Conservation (phyloP, 2,888 invertebrate genomes). For the Scaptodrosophila latifasciaeformis region DNA sequence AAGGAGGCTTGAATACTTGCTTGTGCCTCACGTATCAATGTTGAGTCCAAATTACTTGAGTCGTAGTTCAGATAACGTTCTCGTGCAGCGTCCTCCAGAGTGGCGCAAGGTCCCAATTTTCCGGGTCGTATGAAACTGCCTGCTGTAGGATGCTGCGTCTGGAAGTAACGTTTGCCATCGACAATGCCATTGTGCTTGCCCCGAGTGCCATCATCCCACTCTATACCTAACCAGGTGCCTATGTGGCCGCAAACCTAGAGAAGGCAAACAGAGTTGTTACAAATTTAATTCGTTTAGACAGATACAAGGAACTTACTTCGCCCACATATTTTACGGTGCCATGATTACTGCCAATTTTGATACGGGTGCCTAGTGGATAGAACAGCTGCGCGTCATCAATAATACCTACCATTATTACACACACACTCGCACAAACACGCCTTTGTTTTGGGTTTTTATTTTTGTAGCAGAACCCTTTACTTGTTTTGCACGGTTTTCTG, state of each 20-base stretch:
- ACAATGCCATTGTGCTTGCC: conserved; percentile 95
- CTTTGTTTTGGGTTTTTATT: conserved; percentile 6
- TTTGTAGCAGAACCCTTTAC: not conserved
- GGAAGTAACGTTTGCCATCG: conserved; percentile 88
- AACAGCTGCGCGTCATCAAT: conserved; percentile 72
- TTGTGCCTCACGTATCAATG: conserved; percentile 80
- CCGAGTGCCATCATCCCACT: conserved; percentile 92
- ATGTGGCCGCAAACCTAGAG: conserved; percentile 79
- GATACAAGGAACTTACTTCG: conserved; percentile 72
- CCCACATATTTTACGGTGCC: conserved; percentile 87
- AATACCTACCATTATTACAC: conserved; percentile 72
- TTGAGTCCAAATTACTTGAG: conserved; percentile 77
- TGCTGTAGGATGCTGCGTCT: conserved; percentile 83
- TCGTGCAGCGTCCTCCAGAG: conserved; percentile 84
- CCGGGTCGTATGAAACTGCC: conserved; percentile 92
- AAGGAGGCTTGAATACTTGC: conserved; percentile 86
- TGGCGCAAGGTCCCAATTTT: conserved; percentile 84
- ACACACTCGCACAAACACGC: conserved; percentile 12
- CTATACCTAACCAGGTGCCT: conserved; percentile 93
- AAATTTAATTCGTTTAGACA: not conserved
- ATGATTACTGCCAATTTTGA: conserved; percentile 70
- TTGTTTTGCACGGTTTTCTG: not conserved
- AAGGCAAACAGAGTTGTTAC: not conserved
- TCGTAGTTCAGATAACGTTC: conserved; percentile 78
- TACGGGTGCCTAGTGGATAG: conserved; percentile 72